Percentiles rank a stretch among this genome's conserved stretches.
phyloP scores from a whole-genome alignment of 2,113 vertebrate genomes.

The Carollia perspicillata region DNA sequence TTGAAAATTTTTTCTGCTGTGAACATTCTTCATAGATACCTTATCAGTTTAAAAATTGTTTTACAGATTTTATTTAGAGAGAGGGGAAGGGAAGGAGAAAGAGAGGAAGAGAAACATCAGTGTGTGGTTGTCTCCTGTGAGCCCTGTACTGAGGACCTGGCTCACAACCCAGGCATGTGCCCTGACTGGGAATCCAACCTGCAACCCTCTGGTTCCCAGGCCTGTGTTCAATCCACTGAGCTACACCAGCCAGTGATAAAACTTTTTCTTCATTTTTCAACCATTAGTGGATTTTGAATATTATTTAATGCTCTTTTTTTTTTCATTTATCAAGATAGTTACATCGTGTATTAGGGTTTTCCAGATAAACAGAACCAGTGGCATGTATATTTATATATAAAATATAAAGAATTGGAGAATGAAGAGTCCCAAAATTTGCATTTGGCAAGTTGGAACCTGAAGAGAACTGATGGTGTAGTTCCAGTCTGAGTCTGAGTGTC shows the following conservation, averaged over 20 bases:
- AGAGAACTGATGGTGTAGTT: neutral
- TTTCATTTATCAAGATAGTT: constrained; percentile 25
- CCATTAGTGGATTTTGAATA: neutral
- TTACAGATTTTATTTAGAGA: too few species aligned
- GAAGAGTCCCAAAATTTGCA: neutral
- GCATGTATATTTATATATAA: neutral
- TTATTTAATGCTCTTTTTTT: neutral
- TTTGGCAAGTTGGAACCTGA: neutral
- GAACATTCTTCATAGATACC: neutral
- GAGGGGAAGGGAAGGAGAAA: too few species aligned
- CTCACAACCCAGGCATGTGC: too few species aligned
- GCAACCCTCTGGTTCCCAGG: too few species aligned
- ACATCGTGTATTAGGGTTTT: neutral
- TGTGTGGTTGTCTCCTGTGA: too few species aligned
- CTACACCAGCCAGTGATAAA: neutral
- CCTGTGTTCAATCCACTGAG: too few species aligned
- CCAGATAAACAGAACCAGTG: neutral
- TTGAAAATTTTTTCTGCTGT: neutral
- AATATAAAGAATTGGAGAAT: neutral
- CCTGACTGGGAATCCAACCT: too few species aligned
- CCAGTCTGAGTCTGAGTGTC: neutral
- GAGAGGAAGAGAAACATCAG: too few species aligned
- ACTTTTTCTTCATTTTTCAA: neutral
- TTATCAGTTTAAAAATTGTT: neutral
- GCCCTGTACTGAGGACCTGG: too few species aligned